Evolutionary conservation across 2,888 invertebrate species (phyloP), one percentile per base, ranked within the genome.

Genomic region (Epiblema foenella): DNA sequence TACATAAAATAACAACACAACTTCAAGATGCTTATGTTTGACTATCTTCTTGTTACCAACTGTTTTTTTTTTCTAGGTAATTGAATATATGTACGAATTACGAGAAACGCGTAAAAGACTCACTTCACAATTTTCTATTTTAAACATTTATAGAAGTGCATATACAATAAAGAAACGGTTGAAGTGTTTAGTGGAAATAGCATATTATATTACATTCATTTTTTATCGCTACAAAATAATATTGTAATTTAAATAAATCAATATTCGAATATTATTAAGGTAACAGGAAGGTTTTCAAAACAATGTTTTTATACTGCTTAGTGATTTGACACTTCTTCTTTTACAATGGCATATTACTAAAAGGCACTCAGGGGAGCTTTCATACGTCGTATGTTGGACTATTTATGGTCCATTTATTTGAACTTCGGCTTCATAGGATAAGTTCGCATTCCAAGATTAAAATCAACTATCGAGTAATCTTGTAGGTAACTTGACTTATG

Each of bases 251-350:
- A 39, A 29, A 4, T 2, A 7, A 15, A 5, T 1, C 12, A 8
- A 56, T 17, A 5, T 15, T 15, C 33, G 29, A 33, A 0, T 10
- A 57, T 33, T 17, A n/a, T 20, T 2, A 46, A 49, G 65, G 57
- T 46, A 67, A 71, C 71, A 57, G 56, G 56, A 67, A 62, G 49
- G 29, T 66, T 33, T 62, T 57, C 39, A 67, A 51, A 56, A 39
- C 11, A 4, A 51, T 57, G 9, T 39, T 10, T 67, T 15, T 57
- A 8, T 18, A 62, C 17, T 56, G 20, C 46, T 52, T 7, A 10
- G 71, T 71, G 71, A 57, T 60, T 67, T 66, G 71, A 71, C 71
- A 71, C 67, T 37, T 12, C 12, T 46, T 29, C 1, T 18, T 49
- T 15, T 20, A 18, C 2, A 46, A 60, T n/a, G 46, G 17, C 24